A percentile compares a stretch with the other conserved stretches of the same genome.
Conservation (phyloP, 2,797 vertebrate species). For the Lophius americanus region DNA sequence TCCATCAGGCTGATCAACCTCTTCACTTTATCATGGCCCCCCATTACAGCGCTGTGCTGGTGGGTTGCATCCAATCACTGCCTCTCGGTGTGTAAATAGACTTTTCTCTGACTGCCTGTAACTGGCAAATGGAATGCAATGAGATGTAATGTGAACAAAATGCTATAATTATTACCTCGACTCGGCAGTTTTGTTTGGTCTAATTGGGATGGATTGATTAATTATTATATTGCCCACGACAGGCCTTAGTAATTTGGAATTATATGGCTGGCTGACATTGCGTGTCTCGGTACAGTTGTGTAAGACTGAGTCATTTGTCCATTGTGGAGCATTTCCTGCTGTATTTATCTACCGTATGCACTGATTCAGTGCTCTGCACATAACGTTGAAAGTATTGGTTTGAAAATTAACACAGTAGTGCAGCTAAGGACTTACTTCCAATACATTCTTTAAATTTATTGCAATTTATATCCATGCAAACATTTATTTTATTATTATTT, state of each 20-base stretch:
- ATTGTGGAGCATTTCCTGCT: slow-evolving; percentile 20
- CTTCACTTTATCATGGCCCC: slow-evolving; percentile 28
- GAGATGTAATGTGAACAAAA: slow-evolving; percentile 42
- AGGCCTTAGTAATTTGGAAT: slow-evolving; percentile 59
- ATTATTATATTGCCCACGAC: slow-evolving; percentile 65
- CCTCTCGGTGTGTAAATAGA: slow-evolving; percentile 35
- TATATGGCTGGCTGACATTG: slow-evolving; percentile 65
- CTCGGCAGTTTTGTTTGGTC: slow-evolving; percentile 61
- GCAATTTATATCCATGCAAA: too few species aligned
- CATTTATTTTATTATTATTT: too few species aligned
- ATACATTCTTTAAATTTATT: too few species aligned
- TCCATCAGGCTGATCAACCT: slow-evolving; percentile 49
- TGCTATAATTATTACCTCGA: slow-evolving; percentile 44
- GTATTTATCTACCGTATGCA: slow-evolving; percentile 29
- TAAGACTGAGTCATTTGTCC: slow-evolving; percentile 55
- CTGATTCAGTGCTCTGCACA: slow-evolving; percentile 15
- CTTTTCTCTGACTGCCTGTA: slow-evolving; percentile 10
- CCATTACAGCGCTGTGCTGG: slow-evolving; percentile 21
- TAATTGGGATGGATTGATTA: slow-evolving; percentile 65
- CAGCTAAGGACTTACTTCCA: too few species aligned
- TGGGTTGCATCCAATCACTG: slow-evolving; percentile 41
- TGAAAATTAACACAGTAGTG: slow-evolving; percentile 22
- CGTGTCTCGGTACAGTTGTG: slow-evolving; percentile 63
- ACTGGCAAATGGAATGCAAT: slow-evolving; percentile 28
- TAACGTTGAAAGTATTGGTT: slow-evolving; percentile 17